Evolutionary conservation across 2,113 vertebrate species (phyloP).

Genomic region (Psophia crepitans): DNA sequence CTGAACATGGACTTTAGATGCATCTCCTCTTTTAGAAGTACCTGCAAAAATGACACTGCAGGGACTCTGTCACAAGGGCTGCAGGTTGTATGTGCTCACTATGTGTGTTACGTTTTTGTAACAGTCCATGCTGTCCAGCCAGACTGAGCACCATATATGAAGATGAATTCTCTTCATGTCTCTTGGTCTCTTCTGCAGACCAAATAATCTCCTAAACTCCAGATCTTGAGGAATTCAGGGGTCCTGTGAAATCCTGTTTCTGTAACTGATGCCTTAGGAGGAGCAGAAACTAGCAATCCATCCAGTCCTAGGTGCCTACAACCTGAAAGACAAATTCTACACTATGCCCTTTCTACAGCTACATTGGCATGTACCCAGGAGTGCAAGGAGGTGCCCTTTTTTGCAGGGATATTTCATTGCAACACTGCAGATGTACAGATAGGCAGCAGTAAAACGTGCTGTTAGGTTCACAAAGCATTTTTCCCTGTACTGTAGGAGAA

Average conservation of each 20-base stretch:
- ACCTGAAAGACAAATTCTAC: background rate
- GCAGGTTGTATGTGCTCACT: background rate
- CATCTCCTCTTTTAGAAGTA: background rate
- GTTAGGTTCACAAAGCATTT: background rate
- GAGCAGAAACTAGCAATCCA: background rate
- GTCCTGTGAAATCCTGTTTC: background rate
- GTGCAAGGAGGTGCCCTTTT: background rate
- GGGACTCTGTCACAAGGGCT: background rate
- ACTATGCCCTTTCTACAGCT: background rate
- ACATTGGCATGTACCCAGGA: fast-evolving
- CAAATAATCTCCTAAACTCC: background rate
- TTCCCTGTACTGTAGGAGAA: background rate
- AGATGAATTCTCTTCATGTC: background rate
- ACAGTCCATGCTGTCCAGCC: too few relatives aligned
- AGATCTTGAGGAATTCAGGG: background rate
- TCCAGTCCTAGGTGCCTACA: background rate
- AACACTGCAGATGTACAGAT: background rate
- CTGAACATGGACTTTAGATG: background rate
- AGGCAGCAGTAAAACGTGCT: background rate
- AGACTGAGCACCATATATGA: background rate
- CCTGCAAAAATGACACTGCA: background rate
- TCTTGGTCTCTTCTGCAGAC: background rate
- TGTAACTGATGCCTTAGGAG: background rate
- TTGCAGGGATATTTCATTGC: slow-evolving; percentile 10
- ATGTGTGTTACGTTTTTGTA: background rate